Evolutionary conservation across 2,888 invertebrate species (phyloP).

Genomic region (Melinaea marsaeus): DNA sequence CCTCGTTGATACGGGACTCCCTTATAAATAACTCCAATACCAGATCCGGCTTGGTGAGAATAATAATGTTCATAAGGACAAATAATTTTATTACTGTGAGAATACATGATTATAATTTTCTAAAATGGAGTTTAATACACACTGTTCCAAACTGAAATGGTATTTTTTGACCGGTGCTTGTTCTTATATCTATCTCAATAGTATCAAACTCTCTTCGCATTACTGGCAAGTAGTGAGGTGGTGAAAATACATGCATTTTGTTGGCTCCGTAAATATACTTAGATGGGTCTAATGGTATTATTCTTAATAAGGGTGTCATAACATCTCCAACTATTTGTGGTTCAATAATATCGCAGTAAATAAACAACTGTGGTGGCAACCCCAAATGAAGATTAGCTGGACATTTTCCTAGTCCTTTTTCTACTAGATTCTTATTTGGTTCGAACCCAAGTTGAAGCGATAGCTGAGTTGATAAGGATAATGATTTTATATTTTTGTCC

Average conservation of each 20-base stretch:
- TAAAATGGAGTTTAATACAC: constrained; percentile 37
- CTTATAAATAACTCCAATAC: constrained; percentile 36
- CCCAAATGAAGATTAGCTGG: too few relatives aligned
- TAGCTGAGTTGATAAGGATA: background rate
- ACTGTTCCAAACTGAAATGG: constrained; percentile 39
- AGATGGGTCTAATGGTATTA: too few relatives aligned
- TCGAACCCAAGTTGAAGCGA: constrained; percentile 1
- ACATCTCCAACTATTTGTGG: too few relatives aligned
- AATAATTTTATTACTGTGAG: constrained; percentile 14
- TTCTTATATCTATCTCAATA: constrained; percentile 41
- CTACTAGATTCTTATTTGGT: constrained; percentile 10
- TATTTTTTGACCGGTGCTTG: constrained; percentile 35
- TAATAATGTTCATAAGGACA: constrained; percentile 36
- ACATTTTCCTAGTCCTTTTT: background rate
- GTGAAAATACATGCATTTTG: too few relatives aligned
- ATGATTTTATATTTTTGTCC: background rate
- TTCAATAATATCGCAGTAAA: too few relatives aligned
- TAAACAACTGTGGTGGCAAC: too few relatives aligned
- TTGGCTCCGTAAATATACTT: too few relatives aligned
- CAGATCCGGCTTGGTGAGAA: constrained; percentile 36
- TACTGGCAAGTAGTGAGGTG: too few relatives aligned
- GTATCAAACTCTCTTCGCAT: too few relatives aligned
- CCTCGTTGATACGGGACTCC: constrained; percentile 29
- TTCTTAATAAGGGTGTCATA: too few relatives aligned
- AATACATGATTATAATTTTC: constrained; percentile 30